phyloP scores from a whole-genome alignment of 2,113 vertebrate species.

The Paramisgurnus dabryanus region DNA sequence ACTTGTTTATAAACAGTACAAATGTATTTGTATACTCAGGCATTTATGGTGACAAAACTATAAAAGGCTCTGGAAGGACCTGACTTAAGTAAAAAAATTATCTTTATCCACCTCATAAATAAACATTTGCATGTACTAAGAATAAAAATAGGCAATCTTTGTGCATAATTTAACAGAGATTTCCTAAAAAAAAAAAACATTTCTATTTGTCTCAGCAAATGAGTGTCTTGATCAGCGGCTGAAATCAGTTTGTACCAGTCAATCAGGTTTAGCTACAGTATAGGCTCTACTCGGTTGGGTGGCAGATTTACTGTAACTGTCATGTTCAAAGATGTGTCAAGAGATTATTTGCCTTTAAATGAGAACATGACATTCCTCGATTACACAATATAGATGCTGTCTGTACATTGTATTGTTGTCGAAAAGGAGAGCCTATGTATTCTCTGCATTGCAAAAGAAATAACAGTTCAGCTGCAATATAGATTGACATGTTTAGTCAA shows the following conservation, averaged over 20 bases:
- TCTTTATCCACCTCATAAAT: neutral
- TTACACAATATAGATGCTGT: neutral
- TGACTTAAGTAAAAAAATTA: too few relatives aligned
- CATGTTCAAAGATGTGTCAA: neutral
- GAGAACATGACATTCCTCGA: neutral
- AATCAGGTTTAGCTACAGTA: neutral
- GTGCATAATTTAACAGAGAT: neutral
- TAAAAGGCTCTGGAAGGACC: too few relatives aligned
- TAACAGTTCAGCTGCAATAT: neutral
- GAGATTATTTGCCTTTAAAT: neutral
- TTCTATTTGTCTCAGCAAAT: slow-evolving; percentile 8
- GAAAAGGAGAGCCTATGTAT: neutral
- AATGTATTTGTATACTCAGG: too few relatives aligned
- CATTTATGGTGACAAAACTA: too few relatives aligned
- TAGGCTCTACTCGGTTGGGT: neutral
- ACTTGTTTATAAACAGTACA: too few relatives aligned
- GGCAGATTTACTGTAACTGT: neutral
- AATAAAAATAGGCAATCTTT: neutral
- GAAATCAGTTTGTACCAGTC: neutral
- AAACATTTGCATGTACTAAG: neutral
- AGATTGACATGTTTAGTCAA: too few relatives aligned
- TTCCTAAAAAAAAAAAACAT: neutral
- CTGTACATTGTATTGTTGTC: neutral
- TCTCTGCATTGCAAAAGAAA: neutral
- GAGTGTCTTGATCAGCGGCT: neutral